Conservation (phyloP, 2,113 vertebrate species). For the Phainopepla nitens region DNA sequence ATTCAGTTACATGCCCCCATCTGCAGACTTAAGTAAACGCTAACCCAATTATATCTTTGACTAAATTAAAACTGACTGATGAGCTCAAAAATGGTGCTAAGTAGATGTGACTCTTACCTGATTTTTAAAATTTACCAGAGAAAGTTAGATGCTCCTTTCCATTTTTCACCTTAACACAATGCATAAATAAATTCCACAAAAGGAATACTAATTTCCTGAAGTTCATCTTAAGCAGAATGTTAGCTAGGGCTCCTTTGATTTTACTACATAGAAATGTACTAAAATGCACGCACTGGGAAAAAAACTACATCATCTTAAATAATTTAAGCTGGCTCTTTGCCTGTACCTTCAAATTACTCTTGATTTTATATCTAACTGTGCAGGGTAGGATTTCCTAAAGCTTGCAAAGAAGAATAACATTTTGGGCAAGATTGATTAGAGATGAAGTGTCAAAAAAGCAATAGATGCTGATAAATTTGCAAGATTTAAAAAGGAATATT, state of each 20-base stretch:
- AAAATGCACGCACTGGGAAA: background rate
- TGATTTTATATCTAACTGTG: background rate
- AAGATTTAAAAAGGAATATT: background rate
- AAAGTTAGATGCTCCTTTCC: background rate
- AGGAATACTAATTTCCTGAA: background rate
- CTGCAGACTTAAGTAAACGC: background rate
- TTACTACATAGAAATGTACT: background rate
- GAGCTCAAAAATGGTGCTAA: background rate
- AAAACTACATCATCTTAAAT: background rate
- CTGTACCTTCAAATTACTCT: background rate
- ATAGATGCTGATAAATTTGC: background rate
- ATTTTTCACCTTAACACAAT: background rate
- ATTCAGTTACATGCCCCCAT: background rate
- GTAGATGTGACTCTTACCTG: background rate
- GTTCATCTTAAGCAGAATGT: background rate
- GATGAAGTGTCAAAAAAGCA: background rate
- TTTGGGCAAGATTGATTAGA: background rate
- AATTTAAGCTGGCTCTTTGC: background rate
- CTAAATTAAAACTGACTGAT: conserved; percentile 1
- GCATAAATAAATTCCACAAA: background rate
- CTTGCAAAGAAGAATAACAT: background rate
- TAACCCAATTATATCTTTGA: background rate
- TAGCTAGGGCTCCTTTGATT: background rate
- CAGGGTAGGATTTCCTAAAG: background rate
- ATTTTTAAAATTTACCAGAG: background rate